Evolutionary conservation across 2,888 invertebrate species (phyloP), one percentile per base, ranked within the genome.

Genomic region (Oscheius myriophilus): DNA sequence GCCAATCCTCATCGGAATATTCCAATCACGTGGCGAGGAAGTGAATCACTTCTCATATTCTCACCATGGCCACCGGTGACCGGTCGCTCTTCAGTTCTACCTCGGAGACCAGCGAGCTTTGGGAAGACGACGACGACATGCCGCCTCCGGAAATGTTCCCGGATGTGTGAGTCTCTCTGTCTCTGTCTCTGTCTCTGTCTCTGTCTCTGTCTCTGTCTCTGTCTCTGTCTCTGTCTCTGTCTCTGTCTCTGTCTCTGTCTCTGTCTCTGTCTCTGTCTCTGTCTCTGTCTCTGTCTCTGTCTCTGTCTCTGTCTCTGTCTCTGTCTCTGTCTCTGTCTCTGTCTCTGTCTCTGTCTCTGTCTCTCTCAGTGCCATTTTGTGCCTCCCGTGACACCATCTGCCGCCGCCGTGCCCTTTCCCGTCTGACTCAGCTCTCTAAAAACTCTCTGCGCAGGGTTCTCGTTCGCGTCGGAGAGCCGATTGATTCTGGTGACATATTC

Each of bases 121-220:
- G 33, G 33, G 3, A 9, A 9, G 33, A 33, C 33, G 33, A 33
- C 33, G 33, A 33, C 33, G 33, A 33, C 33, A 33, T 33, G 33
- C 33, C 33, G 33, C 9, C 33, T 33, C 33, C 33, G 3, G 33
- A 33, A 33, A 33, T 33, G 33, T 33, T 33, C 9, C 33, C 33
- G 6, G 16, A 18, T 46, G n/a, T 46, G n/a, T 46, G n/a, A 18
- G 43, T 45, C 21, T 43, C 52, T 53, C 25, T 53, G 21, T 64
- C 16, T 63, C 53, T 53, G 39, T 33, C 55, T 25, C 39, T 54
- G 41, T 41, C 42, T 39, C 25, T 49, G 46, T 57, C 57, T 16
- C 49, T 58, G 33, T 63, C 63, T 52, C 52, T 51, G 12, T 63
- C 25, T 59, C 45, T 21, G 51, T 59, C 46, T 43, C 46, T 43